Base-by-base conservation (phyloP, 2,888 invertebrate genomes). In the Apotomis capreana region DNA sequence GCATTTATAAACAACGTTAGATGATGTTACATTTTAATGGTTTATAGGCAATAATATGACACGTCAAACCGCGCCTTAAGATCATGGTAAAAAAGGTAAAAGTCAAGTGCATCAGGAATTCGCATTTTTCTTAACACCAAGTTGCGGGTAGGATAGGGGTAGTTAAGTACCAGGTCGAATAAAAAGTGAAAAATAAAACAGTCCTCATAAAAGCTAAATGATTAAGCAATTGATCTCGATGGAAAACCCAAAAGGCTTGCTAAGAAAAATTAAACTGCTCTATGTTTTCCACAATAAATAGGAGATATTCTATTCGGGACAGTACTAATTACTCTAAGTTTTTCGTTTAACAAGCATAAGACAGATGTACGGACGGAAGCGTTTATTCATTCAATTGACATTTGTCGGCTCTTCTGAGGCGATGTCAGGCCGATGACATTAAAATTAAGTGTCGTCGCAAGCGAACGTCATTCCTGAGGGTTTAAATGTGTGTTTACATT, bases 361-460 rank as follows among this genome's bases (percentile, higher is more conserved):
- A 68, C 71, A 72, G 62, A 68, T 68, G 71, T 36, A 59, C 67
- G 59, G 62, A 52, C 71, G 71, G 71, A 71, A 71, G 62, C 61
- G 57, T 63, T 55, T 46, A 58, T 58, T 68, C 71, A 54, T 72
- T 57, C 68, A 68, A 68, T 72, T 72, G 71, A 72, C 71, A 62
- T 70, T 59, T 58, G 67, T 67, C 71, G 71, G 71, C 62, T 62
- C 52, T 44, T 72, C 68, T 62, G 68, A 68, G 52, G 57, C 52
- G 52, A 69, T 49, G 65, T 54, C 59, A 55, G 61, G 54, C 60
- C 55, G 67, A 51, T 51, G 58, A 51, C 57, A 58, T 58, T 67
- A 9, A 55, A 54, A 65, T 65, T 64, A 44, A 64, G 15, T 64
- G 54, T 26, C 64, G 6, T 54, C 40, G 46, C 65, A 57, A 36